phyloP scores from a whole-genome alignment of 1,140 invertebrate genomes.

The Formica exsecta region DNA sequence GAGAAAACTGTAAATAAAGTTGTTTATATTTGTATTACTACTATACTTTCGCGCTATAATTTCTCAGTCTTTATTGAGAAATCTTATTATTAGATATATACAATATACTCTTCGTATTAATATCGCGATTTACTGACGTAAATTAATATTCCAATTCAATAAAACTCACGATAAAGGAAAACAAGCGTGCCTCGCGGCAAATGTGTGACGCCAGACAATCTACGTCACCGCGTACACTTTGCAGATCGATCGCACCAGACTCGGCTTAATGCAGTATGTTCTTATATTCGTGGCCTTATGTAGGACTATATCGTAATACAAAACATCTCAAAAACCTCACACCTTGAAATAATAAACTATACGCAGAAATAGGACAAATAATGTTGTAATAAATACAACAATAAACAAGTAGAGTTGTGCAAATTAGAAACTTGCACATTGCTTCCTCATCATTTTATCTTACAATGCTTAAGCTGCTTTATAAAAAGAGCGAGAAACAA shows the following conservation, averaged over 20 bases:
- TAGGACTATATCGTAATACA: background rate
- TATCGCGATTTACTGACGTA: slow-evolving; percentile 29
- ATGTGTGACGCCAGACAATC: slow-evolving; percentile 51
- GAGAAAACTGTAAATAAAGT: background rate
- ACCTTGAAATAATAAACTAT: background rate
- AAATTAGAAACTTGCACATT: too few relatives aligned
- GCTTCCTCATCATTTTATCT: too few relatives aligned
- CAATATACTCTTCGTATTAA: slow-evolving; percentile 9
- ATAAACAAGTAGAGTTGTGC: too few relatives aligned
- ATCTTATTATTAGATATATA: background rate
- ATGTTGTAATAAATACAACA: background rate
- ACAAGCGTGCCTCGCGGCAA: slow-evolving; percentile 9
- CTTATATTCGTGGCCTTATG: slow-evolving; percentile 31
- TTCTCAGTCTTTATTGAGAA: background rate
- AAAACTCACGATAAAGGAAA: slow-evolving; percentile 2
- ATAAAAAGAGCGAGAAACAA: background rate
- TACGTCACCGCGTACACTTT: slow-evolving; percentile 56
- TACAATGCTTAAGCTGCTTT: too few relatives aligned
- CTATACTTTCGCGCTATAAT: background rate
- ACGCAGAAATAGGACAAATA: background rate
- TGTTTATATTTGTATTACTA: background rate
- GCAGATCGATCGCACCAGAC: slow-evolving; percentile 56
- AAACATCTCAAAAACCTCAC: background rate
- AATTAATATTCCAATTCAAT: slow-evolving; percentile 40
- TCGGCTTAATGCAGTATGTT: slow-evolving; percentile 18